phyloP scores from a whole-genome alignment of 1,140 invertebrate species.

The Drosophila kurseongensis region DNA sequence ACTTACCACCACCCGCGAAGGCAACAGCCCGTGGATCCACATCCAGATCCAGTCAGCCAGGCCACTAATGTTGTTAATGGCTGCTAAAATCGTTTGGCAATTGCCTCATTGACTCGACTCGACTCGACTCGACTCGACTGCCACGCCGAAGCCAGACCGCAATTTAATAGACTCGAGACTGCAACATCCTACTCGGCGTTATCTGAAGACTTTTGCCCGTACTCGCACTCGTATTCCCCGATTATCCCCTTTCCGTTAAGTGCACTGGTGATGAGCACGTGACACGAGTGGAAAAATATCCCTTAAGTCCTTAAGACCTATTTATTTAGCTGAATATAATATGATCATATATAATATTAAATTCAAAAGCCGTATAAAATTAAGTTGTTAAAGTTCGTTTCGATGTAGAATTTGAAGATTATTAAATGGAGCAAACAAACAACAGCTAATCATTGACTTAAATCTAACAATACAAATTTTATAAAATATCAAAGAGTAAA shows the following conservation, averaged over 20 bases:
- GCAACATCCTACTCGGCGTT: constrained; percentile 32
- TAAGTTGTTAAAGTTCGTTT: too few species aligned
- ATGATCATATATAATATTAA: not conserved
- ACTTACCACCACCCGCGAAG: not conserved
- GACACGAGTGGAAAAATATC: constrained; percentile 13
- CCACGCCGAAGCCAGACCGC: constrained; percentile 26
- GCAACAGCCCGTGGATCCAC: constrained; percentile 1
- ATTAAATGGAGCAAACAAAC: too few species aligned
- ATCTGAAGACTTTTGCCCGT: constrained; percentile 13
- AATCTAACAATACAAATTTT: too few species aligned
- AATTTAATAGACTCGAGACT: constrained; percentile 65
- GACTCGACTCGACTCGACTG: constrained; percentile 48
- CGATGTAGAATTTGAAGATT: too few species aligned
- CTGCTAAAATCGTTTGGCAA: constrained; percentile 75
- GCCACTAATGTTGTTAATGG: constrained; percentile 76
- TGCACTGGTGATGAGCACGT: constrained; percentile 19
- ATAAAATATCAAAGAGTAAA: too few species aligned
- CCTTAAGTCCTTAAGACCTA: not conserved
- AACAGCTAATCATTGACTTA: too few species aligned
- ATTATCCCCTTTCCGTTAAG: not conserved
- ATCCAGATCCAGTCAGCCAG: constrained; percentile 20
- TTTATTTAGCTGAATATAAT: not conserved
- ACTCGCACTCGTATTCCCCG: not conserved
- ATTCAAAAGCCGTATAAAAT: not conserved
- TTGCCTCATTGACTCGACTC: constrained; percentile 61